Evolutionary conservation across 2,797 vertebrate species (phyloP).

Genomic region (Enteromius argenteus): DNA sequence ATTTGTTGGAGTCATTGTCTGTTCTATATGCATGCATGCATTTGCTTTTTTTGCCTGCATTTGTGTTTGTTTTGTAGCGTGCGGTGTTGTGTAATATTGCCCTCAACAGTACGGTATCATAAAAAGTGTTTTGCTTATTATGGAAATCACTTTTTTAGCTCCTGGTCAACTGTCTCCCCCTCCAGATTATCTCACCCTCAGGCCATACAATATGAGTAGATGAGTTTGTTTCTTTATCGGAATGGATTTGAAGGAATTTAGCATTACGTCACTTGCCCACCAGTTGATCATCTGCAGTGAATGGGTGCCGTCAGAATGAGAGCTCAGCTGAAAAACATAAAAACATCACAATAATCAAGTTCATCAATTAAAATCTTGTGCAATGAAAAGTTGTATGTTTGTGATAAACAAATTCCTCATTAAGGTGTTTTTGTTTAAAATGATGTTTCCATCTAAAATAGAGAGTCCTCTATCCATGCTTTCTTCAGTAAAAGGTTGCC

Average conservation of each 20-base stretch:
- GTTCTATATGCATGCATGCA: slow-evolving; percentile 41
- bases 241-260: background rate
- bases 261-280: background rate
- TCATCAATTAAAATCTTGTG: background rate
- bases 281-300: background rate
- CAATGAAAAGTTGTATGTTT: background rate
- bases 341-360: background rate
- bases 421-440: background rate
- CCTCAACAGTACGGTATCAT: background rate
- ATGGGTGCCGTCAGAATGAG: background rate
- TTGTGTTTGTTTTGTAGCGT: slow-evolving; percentile 7
- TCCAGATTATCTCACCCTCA: background rate
- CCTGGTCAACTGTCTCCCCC: background rate
- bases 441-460: background rate
- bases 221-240: background rate
- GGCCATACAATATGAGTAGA: background rate
- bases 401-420: background rate
- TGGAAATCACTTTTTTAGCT: background rate
- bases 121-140: background rate
- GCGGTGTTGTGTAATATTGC: background rate
- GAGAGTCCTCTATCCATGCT: background rate
- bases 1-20: background rate
- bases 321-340: background rate
- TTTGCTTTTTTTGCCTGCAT: background rate
- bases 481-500: background rate